These are phyloP conservation scores for Gambusia affinis DNA, from an alignment of 2,113 vertebrate genomes.

Conservation along the genomic window DNA sequence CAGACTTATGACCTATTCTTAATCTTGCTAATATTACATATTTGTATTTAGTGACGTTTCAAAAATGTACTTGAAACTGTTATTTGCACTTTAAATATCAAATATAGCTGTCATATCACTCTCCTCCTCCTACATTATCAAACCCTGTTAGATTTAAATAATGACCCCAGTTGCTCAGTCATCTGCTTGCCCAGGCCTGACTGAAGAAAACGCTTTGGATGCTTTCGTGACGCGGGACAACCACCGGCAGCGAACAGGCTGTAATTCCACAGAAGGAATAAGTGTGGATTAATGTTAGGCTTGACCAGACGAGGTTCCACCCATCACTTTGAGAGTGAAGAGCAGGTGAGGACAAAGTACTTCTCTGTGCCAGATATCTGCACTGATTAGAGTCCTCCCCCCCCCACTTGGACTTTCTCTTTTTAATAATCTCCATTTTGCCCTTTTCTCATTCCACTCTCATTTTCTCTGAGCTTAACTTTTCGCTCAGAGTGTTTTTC, in stretches of 20 bases:
- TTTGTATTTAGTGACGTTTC: too few relatives aligned
- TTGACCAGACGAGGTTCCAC: conserved; percentile 38
- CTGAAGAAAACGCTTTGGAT: background rate
- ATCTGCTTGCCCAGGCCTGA: too few relatives aligned
- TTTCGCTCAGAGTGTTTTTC: conserved; percentile 20
- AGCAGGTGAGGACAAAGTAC: conserved; percentile 38
- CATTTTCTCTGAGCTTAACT: conserved; percentile 34
- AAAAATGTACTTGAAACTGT: too few relatives aligned
- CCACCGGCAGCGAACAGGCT: background rate
- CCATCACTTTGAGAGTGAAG: conserved; percentile 37
- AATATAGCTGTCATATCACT: too few relatives aligned
- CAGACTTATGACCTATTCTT: too few relatives aligned
- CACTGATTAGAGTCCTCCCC: conserved; percentile 27
- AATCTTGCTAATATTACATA: too few relatives aligned
- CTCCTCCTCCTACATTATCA: background rate
- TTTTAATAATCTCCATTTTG: conserved; percentile 52
- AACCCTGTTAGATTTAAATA: background rate
- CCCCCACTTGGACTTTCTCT: conserved; percentile 7
- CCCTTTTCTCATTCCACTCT: conserved; percentile 52
- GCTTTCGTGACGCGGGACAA: background rate
- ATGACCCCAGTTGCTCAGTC: background rate
- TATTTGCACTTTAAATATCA: too few relatives aligned
- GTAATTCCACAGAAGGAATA: background rate
- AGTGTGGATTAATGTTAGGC: background rate
- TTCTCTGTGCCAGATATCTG: conserved; percentile 38